A percentile compares a stretch with the other conserved stretches of the same genome.
Evolutionary conservation across 2,888 invertebrate genomes (phyloP).

Genomic region (Hirtodrosophila trivittata): DNA sequence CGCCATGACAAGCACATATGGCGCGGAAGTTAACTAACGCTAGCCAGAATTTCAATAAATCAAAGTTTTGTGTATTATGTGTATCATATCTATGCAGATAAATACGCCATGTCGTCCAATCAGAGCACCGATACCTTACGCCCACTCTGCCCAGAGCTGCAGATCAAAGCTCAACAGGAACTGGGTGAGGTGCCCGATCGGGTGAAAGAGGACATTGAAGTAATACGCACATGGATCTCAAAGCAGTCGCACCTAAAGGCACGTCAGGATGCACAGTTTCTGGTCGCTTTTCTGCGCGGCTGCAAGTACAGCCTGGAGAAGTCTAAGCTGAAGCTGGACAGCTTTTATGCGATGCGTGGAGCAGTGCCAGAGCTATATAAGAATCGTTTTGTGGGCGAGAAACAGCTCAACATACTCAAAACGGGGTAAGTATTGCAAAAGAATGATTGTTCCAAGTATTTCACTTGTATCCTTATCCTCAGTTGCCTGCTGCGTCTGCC

Average conservation of each 20-base stretch:
- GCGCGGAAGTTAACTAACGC: conserved; percentile 46
- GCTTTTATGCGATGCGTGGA: conserved; percentile 86
- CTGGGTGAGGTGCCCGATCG: conserved; percentile 85
- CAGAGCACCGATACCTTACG: conserved; percentile 62
- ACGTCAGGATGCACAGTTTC: conserved; percentile 84
- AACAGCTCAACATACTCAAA: conserved; percentile 76
- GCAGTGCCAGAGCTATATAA: conserved; percentile 86
- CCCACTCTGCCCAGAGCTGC: conserved; percentile 74
- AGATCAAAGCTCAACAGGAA: conserved; percentile 83
- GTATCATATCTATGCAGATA: conserved; percentile 30
- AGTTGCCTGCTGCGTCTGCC: conserved; percentile 81
- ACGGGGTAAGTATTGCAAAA: conserved; percentile 69
- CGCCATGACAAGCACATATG: conserved; percentile 15
- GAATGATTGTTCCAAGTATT: not conserved
- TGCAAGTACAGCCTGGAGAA: conserved; percentile 86
- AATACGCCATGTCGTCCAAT: conserved; percentile 46
- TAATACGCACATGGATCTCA: conserved; percentile 85
- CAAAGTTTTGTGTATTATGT: conserved; percentile 39
- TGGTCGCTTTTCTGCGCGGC: conserved; percentile 85
- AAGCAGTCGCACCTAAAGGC: conserved; percentile 85
- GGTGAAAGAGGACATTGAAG: conserved; percentile 81
- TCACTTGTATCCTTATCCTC: not conserved
- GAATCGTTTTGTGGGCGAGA: conserved; percentile 80
- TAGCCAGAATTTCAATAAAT: conserved; percentile 60
- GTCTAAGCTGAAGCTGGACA: conserved; percentile 86